Conservation (phyloP, 1,140 invertebrate genomes). For the Lepidurus couesii region DNA sequence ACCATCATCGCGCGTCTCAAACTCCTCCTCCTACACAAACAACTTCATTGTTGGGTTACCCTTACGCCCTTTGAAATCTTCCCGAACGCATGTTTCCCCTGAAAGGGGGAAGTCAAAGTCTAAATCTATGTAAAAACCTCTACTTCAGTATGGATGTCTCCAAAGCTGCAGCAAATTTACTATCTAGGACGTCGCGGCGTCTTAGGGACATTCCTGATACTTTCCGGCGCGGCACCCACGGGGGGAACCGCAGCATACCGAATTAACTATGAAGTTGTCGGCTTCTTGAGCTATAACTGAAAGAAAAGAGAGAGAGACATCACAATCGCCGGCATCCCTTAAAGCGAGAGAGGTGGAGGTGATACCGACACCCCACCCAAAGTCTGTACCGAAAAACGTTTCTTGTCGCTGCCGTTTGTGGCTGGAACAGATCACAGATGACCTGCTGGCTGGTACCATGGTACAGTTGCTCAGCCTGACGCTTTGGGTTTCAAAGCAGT, state of each 20-base stretch:
- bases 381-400: neutral
- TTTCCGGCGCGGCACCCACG: constrained; percentile 12
- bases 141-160: neutral
- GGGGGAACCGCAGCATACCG: neutral
- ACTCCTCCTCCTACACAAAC: constrained; percentile 12
- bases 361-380: neutral
- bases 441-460: constrained; percentile 13
- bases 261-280: neutral
- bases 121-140: no score
- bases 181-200: constrained; percentile 13
- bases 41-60: neutral
- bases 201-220: constrained; percentile 11
- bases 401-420: neutral
- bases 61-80: neutral
- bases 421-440: constrained; percentile 10
- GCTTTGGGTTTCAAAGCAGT: constrained; percentile 21
- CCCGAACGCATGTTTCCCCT: neutral
- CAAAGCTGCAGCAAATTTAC: neutral
- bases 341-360: neutral
- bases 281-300: neutral
- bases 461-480: constrained; percentile 1
- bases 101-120: no score
- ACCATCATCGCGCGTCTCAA: neutral
- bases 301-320: neutral
- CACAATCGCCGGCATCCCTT: neutral